Base-by-base conservation (phyloP, 23 tunicate genomes). In the Botrylloides violaceus region DNA sequence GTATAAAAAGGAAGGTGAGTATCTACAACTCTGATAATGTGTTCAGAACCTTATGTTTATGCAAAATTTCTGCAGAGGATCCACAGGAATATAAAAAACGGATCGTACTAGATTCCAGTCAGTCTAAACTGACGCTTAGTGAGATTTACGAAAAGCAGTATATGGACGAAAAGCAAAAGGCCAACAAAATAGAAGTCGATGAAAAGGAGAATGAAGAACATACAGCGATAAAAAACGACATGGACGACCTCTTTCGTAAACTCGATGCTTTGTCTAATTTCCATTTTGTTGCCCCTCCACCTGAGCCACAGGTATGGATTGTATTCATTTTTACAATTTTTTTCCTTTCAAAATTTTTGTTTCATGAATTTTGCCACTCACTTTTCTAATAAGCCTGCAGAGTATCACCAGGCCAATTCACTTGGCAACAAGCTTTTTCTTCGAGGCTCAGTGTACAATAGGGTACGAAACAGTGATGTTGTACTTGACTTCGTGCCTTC, bases 121-220 rank as follows among this genome's bases (percentile, higher is more conserved):
- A 87, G 50, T 80, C 86, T 22, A 87, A 87, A 56, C 49, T 80
- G 24, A 81, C 86, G 2, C 75, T 87, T 50, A 79, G 83, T 38
- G 82, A 87, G 50, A 87, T 87, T 19, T 87, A 87, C 56, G 95
- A 87, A 59, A 81, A 81, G 71, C 86, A 87, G 63, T 87, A 87
- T 64, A 23, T 87, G 12, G 70, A 75, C 24, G 75, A 74, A 49
- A 43, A 39, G 25, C 71, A 63, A 24, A 36, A 68, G 36, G 21
- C 36, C 20, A 7, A 29, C 49, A 68, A 38, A 15, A 27, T 21
- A 1, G 74, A 68, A 15, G 28, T 1, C 18, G 85, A 86, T 29
- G 86, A 87, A 34, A 81, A 87, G 71, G 86, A 87, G 64, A 60
- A 76, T 25, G 87, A 84, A 29, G 78, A 70, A 15, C 95, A 81